phyloP scores from a whole-genome alignment of 2,888 invertebrate species.

The Drosophila mulleri region DNA sequence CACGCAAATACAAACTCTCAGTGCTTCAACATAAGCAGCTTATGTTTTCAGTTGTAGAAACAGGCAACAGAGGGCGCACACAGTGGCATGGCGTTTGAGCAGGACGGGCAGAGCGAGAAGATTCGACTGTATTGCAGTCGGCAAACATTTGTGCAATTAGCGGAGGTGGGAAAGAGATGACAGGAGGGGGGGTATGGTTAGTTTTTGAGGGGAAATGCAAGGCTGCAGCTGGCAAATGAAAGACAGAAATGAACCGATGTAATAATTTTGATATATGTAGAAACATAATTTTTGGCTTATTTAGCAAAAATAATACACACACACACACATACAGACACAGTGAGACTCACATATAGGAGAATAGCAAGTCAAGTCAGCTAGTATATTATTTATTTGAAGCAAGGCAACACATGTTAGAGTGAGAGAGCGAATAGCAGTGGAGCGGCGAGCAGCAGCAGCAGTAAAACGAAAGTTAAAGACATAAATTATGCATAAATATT shows the following conservation, averaged over 20 bases:
- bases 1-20: constrained; percentile 15
- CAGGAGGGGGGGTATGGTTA: neutral
- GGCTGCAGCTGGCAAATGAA: constrained; percentile 26
- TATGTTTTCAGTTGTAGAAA: constrained; percentile 56
- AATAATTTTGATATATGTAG: constrained; percentile 25
- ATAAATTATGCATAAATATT: constrained; percentile 81
- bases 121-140: constrained; percentile 37
- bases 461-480: constrained; percentile 76
- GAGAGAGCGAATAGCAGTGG: constrained; percentile 3
- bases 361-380: constrained; percentile 37
- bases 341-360: constrained; percentile 10
- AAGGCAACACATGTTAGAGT: constrained; percentile 5
- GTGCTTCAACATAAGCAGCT: constrained; percentile 71
- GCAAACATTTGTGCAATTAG: constrained; percentile 76
- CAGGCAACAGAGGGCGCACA: constrained; percentile 15
- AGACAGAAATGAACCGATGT: constrained; percentile 16
- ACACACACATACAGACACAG: neutral
- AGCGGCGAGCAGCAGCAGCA: constrained; percentile 45
- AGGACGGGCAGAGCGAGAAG: neutral
- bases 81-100: neutral
- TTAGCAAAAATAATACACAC: constrained; percentile 24
- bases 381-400: constrained; percentile 34
- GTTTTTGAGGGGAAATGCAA: constrained; percentile 5
- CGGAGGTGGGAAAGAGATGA: constrained; percentile 24
- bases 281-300: constrained; percentile 35